These are phyloP conservation scores for Drosophila neocordata DNA, from an alignment of 1,140 invertebrate species.

Conservation along the genomic window DNA sequence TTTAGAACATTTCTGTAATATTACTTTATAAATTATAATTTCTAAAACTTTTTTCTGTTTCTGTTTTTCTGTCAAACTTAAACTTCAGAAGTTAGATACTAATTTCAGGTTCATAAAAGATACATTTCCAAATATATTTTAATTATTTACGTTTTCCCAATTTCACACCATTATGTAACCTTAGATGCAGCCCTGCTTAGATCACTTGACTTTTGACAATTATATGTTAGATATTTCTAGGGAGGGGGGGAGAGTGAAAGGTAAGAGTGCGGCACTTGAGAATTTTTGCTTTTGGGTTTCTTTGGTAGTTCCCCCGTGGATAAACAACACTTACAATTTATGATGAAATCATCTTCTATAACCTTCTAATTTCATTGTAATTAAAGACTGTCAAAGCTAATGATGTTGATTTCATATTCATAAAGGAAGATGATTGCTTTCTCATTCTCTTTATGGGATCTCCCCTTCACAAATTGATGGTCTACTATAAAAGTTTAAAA, in stretches of 20 bases:
- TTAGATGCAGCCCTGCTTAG: background rate
- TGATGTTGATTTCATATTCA: slow-evolving; percentile 29
- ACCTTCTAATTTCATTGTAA: slow-evolving; percentile 15
- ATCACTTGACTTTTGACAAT: slow-evolving; percentile 1
- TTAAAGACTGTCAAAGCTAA: slow-evolving; percentile 52
- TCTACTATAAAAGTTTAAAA: slow-evolving; percentile 49
- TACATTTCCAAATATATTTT: no score
- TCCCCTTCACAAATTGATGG: slow-evolving; percentile 29
- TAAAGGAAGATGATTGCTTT: slow-evolving; percentile 39
- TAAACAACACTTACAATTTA: slow-evolving; percentile 41
- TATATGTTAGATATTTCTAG: slow-evolving; percentile 2
- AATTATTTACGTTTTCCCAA: no score
- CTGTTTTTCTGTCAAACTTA: no score
- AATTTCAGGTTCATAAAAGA: no score
- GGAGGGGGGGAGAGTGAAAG: background rate
- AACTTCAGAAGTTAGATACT: no score
- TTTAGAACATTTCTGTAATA: no score
- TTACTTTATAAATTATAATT: no score
- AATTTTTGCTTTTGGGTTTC: slow-evolving; percentile 11
- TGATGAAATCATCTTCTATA: slow-evolving; percentile 49
- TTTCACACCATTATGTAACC: background rate
- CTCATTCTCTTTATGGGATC: slow-evolving; percentile 18
- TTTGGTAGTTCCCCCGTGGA: slow-evolving; percentile 34
- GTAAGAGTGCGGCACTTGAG: background rate
- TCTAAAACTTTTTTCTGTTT: no score